Evolutionary conservation across 1,140 invertebrate species (phyloP).

Genomic region (Zaprionus camerounensis): DNA sequence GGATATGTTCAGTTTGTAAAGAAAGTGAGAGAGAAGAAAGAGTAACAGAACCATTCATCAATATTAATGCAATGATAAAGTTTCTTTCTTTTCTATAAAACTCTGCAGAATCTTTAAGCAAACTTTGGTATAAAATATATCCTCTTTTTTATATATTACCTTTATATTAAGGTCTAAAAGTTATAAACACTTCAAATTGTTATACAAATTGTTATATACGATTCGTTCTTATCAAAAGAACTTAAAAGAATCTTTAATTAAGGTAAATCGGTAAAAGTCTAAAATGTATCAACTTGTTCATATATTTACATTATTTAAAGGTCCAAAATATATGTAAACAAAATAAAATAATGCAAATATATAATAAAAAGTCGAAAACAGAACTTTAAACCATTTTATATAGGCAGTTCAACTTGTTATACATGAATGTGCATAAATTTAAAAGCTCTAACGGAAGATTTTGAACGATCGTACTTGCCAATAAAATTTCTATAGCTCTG

Average conservation of each 20-base stretch:
- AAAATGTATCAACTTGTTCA: too few relatives aligned
- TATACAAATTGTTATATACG: too few relatives aligned
- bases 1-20: neutral
- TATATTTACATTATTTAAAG: too few relatives aligned
- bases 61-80: too few relatives aligned
- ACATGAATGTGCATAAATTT: conserved; percentile 1
- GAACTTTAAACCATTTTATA: neutral
- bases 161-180: too few relatives aligned
- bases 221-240: too few relatives aligned
- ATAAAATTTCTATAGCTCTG: neutral
- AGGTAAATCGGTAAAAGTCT: neutral
- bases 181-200: too few relatives aligned
- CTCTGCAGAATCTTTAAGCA: too few relatives aligned
- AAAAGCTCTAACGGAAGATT: neutral
- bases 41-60: neutral
- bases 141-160: too few relatives aligned
- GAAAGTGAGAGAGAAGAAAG: neutral
- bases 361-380: neutral
- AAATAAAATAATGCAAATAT: neutral
- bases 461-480: neutral
- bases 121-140: too few relatives aligned
- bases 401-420: neutral
- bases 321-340: too few relatives aligned
- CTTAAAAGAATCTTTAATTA: neutral
- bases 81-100: too few relatives aligned